Percentiles rank a stretch among this genome's conserved stretches.
Evolutionary conservation across 2,888 invertebrate genomes (phyloP).

Genomic region (Drosophila infuscata): DNA sequence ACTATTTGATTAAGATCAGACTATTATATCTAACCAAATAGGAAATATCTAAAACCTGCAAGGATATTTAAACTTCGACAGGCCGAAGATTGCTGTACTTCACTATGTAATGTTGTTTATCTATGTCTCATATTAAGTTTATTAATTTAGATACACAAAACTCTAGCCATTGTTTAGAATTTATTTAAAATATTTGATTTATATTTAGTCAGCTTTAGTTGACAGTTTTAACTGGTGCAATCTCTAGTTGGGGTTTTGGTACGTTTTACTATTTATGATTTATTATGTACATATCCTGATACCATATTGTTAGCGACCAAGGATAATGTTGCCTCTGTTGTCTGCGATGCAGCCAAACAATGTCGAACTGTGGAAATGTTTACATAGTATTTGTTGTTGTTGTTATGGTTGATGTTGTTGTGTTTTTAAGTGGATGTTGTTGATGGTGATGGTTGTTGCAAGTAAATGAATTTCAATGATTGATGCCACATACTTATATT

Average conservation of each 20-base stretch:
- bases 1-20: not conserved
- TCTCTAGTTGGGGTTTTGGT: slow-evolving; percentile 14
- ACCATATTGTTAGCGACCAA: slow-evolving; percentile 85
- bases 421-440: slow-evolving; percentile 18
- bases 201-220: not conserved
- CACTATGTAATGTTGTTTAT: not conserved
- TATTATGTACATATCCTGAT: slow-evolving; percentile 67
- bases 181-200: not conserved
- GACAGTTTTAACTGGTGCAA: slow-evolving; percentile 32
- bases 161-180: slow-evolving; percentile 24
- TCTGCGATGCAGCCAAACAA: slow-evolving; percentile 84
- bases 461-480: slow-evolving; percentile 39
- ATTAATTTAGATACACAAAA: slow-evolving; percentile 14
- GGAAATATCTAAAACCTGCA: not conserved
- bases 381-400: slow-evolving; percentile 45
- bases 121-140: slow-evolving; percentile 26
- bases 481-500: slow-evolving; percentile 27
- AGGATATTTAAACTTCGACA: slow-evolving; percentile 17
- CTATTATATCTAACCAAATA: not conserved
- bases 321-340: slow-evolving; percentile 83
- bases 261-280: slow-evolving; percentile 10
- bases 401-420: slow-evolving; percentile 29
- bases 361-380: slow-evolving; percentile 83
- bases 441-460: slow-evolving; percentile 26
- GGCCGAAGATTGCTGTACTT: not conserved